phyloP scores from a whole-genome alignment of 2,113 vertebrate species.

The Neodon shergylaensis region DNA sequence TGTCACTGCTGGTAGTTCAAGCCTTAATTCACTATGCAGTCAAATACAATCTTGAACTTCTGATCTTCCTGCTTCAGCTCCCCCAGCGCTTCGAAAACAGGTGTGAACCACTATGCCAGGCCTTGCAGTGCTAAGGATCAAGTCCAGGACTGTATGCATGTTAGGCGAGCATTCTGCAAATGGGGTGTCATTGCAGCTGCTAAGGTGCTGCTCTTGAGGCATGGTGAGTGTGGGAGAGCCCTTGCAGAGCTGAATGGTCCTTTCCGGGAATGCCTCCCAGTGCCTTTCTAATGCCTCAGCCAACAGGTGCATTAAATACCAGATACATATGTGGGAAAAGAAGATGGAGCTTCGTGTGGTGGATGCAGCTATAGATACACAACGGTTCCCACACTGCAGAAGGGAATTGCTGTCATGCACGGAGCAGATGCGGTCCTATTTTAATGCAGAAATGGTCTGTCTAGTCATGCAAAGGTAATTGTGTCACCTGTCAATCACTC shows the following conservation, averaged over 20 bases:
- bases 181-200: neutral
- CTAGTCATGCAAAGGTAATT: slow-evolving; percentile 59
- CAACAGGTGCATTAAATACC: neutral
- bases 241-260: neutral
- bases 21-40: neutral
- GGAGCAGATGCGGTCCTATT: slow-evolving; percentile 33
- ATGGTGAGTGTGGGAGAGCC: neutral
- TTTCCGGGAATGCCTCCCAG: neutral
- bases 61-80: neutral
- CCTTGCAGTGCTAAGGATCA: neutral
- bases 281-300: neutral
- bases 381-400: neutral
- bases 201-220: neutral
- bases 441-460: slow-evolving; percentile 37
- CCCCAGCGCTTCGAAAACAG: neutral
- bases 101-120: neutral
- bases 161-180: neutral
- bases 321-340: neutral
- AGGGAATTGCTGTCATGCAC: neutral
- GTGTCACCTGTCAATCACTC: slow-evolving; percentile 66
- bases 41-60: neutral
- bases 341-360: neutral
- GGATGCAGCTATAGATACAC: neutral
- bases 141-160: neutral
- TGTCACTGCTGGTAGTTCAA: neutral